phyloP scores from a whole-genome alignment of 2,113 vertebrate genomes.

The Eptesicus fuscus region DNA sequence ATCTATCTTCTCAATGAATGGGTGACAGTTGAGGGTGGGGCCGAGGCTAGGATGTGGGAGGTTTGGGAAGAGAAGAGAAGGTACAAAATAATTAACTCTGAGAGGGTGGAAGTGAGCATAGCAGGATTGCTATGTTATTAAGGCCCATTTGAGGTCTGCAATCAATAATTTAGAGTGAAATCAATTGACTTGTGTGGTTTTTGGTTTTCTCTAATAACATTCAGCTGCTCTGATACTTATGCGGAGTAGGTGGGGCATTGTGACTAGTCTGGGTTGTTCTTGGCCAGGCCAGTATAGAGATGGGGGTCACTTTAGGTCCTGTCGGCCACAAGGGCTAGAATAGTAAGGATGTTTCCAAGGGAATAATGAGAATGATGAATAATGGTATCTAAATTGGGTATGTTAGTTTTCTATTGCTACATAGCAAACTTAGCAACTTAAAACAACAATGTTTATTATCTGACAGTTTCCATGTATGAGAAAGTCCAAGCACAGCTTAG shows the following conservation, averaged over 20 bases:
- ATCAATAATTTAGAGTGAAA: constrained; percentile 4
- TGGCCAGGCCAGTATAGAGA: background rate
- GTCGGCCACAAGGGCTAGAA: background rate
- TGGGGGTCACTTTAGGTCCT: background rate
- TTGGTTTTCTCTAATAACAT: background rate
- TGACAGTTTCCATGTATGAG: background rate
- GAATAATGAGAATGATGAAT: constrained; percentile 13
- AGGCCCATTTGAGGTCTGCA: background rate
- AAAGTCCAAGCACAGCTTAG: background rate
- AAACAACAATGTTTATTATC: background rate
- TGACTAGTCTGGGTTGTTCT: background rate
- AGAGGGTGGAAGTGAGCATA: background rate
- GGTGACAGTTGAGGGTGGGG: background rate
- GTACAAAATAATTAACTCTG: background rate
- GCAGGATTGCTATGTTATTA: background rate
- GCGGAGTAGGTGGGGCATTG: background rate
- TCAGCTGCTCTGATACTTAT: background rate
- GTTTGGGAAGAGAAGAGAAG: background rate
- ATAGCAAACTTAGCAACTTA: background rate
- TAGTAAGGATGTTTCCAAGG: background rate
- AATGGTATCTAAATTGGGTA: background rate
- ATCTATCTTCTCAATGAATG: background rate
- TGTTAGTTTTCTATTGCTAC: constrained; percentile 8
- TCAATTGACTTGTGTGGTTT: background rate
- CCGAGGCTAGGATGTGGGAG: background rate